Conservation (phyloP, 2,888 invertebrate genomes). For the Ernsta delagoae region DNA sequence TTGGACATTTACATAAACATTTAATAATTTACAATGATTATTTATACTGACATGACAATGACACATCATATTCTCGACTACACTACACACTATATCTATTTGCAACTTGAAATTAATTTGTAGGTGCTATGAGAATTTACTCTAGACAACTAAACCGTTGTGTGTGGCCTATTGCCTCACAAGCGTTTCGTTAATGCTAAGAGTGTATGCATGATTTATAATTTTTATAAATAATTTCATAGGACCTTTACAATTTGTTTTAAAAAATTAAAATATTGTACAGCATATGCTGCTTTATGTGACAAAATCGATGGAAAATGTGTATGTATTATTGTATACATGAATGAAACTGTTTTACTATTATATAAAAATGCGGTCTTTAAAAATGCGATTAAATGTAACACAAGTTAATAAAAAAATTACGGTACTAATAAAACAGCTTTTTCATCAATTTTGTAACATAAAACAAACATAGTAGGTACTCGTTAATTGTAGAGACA, state of each 20-base stretch:
- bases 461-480: slow-evolving; percentile 30
- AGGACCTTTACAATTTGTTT: slow-evolving; percentile 74
- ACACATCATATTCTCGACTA: slow-evolving; percentile 82
- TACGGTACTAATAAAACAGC: neutral
- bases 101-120: slow-evolving; percentile 77
- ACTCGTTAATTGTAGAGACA: slow-evolving; percentile 12
- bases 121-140: slow-evolving; percentile 81
- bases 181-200: slow-evolving; percentile 77
- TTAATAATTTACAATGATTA: slow-evolving; percentile 85
- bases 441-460: slow-evolving; percentile 11
- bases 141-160: slow-evolving; percentile 78
- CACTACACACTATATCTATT: slow-evolving; percentile 80
- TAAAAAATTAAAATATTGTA: slow-evolving; percentile 53
- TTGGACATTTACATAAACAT: slow-evolving; percentile 86
- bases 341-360: neutral
- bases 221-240: slow-evolving; percentile 78
- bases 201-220: slow-evolving; percentile 83
- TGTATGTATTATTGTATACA: neutral
- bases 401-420: neutral
- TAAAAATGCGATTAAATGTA: neutral
- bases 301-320: neutral
- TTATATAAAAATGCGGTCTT: slow-evolving; percentile 2
- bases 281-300: slow-evolving; percentile 15
- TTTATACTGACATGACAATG: slow-evolving; percentile 84
- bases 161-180: slow-evolving; percentile 72